Evolutionary conservation across 2,888 invertebrate species (phyloP).

Genomic region (Caenorhabditis doughertyi): DNA sequence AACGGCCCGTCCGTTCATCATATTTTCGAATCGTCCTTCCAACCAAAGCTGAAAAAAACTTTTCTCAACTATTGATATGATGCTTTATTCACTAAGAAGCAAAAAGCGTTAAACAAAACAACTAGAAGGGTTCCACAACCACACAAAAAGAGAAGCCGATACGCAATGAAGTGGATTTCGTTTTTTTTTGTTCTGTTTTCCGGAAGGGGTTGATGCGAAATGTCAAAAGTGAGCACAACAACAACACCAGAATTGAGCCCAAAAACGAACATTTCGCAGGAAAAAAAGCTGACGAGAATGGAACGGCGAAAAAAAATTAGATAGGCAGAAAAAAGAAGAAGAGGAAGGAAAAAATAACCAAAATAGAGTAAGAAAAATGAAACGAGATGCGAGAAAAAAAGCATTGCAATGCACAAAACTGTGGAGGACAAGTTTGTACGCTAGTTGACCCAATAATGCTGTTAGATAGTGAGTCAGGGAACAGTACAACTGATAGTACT

Average conservation of each 20-base stretch:
- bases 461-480: conserved; percentile 35
- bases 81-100: not conserved
- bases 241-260: conserved; percentile 50
- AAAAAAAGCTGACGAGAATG: conserved; percentile 46
- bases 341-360: conserved; percentile 13
- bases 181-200: conserved; percentile 34
- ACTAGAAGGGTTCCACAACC: conserved; percentile 18
- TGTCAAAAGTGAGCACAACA: conserved; percentile 58
- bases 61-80: not conserved
- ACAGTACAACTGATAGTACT: not conserved
- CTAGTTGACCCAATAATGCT: conserved; percentile 25
- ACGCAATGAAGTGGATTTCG: conserved; percentile 55
- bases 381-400: conserved; percentile 5
- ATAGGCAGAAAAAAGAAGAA: conserved; percentile 27
- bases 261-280: conserved; percentile 47
- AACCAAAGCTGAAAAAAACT: conserved; percentile 56
- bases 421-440: conserved; percentile 9
- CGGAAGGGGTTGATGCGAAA: conserved; percentile 44
- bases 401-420: conserved; percentile 16
- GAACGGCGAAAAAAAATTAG: conserved; percentile 18
- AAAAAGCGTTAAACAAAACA: conserved; percentile 15
- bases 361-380: conserved; percentile 12
- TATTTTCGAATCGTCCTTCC: conserved; percentile 64
- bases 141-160: conserved; percentile 38
- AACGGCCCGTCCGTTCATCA: conserved; percentile 80